phyloP scores from a whole-genome alignment of 2,888 invertebrate genomes.

The Laspeyria flexula region DNA sequence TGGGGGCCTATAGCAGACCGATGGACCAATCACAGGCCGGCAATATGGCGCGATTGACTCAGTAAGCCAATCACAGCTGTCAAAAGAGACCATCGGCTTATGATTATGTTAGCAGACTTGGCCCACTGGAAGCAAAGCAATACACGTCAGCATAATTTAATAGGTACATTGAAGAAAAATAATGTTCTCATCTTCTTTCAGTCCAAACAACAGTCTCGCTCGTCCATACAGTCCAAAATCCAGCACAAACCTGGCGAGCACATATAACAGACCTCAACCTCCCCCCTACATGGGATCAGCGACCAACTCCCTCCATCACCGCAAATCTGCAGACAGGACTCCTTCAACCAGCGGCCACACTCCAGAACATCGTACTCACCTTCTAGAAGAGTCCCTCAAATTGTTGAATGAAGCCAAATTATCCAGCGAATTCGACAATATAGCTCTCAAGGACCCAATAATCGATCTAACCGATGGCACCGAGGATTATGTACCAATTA shows the following conservation, averaged over 20 bases:
- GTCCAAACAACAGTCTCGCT: slow-evolving; percentile 85
- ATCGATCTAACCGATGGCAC: slow-evolving; percentile 69
- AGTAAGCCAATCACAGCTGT: too few species aligned
- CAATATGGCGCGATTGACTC: too few species aligned
- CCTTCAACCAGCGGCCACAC: slow-evolving; percentile 63
- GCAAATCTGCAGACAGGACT: slow-evolving; percentile 62
- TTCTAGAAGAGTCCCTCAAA: slow-evolving; percentile 78
- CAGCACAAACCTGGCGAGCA: slow-evolving; percentile 69
- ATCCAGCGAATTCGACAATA: slow-evolving; percentile 60
- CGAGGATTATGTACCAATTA: slow-evolving; percentile 75
- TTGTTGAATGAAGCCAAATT: slow-evolving; percentile 81
- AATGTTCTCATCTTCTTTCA: too few species aligned
- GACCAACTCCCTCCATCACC: slow-evolving; percentile 70
- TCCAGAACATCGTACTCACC: slow-evolving; percentile 71
- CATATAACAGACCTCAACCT: slow-evolving; percentile 80
- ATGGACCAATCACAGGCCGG: too few species aligned
- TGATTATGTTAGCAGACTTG: too few species aligned
- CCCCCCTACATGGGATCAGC: slow-evolving; percentile 76
- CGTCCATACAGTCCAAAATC: slow-evolving; percentile 83
- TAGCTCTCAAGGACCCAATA: slow-evolving; percentile 67
- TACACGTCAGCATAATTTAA: too few species aligned
- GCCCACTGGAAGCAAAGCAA: too few species aligned
- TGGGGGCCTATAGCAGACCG: too few species aligned
- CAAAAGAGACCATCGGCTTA: too few species aligned
- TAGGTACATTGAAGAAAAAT: too few species aligned